phyloP scores from a whole-genome alignment of 1,140 invertebrate species.

The Scaptomyza pallida region DNA sequence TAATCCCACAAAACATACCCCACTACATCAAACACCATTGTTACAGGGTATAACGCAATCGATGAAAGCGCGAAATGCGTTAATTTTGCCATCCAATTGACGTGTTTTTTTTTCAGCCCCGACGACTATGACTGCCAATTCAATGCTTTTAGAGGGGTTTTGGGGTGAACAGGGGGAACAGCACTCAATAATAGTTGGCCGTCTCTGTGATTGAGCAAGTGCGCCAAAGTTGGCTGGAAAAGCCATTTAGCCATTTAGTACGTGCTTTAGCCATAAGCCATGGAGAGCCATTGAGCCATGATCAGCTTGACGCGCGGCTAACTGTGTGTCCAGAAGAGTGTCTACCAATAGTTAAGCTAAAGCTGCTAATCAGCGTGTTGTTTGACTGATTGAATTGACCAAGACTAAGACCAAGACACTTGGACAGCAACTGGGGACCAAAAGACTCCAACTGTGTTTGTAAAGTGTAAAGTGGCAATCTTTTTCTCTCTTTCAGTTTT shows the following conservation, averaged over 20 bases:
- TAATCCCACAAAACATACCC: slow-evolving; percentile 1
- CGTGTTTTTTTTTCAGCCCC: slow-evolving; percentile 22
- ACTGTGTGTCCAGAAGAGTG: background rate
- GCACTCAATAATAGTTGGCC: slow-evolving; percentile 9
- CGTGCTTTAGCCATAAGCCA: slow-evolving; percentile 39
- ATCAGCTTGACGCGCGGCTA: background rate
- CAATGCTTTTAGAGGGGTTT: background rate
- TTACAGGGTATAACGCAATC: slow-evolving; percentile 11
- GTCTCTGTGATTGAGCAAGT: slow-evolving; percentile 50
- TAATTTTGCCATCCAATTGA: slow-evolving; percentile 75
- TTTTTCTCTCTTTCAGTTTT: slow-evolving; percentile 20
- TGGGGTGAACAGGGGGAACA: slow-evolving; percentile 2
- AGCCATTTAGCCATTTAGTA: slow-evolving; percentile 49
- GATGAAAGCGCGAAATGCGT: slow-evolving; percentile 78
- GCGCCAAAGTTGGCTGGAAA: slow-evolving; percentile 34
- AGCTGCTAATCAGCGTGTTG: slow-evolving; percentile 73
- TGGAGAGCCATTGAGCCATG: slow-evolving; percentile 6
- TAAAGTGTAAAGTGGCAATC: slow-evolving; percentile 27
- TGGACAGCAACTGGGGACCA: slow-evolving; percentile 11
- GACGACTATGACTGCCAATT: slow-evolving; percentile 38
- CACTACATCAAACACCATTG: background rate
- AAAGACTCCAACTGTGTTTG: slow-evolving; percentile 3
- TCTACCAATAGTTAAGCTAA: background rate
- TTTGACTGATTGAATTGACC: slow-evolving; percentile 76
- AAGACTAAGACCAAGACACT: slow-evolving; percentile 2